phyloP scores from a whole-genome alignment of 2,113 vertebrate genomes.

The Carlito syrichta region DNA sequence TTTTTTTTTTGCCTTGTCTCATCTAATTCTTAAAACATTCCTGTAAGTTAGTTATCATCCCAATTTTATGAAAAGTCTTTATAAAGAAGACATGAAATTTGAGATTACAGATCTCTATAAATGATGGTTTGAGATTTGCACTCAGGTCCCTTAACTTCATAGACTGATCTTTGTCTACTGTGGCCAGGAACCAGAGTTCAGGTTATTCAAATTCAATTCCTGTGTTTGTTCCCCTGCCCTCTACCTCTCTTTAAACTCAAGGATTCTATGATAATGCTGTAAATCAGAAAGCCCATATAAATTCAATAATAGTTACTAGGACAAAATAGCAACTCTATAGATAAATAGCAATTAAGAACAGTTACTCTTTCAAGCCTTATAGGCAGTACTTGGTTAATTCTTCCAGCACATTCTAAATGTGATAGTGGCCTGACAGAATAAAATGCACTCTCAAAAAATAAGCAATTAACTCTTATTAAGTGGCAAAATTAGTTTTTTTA shows the following conservation, averaged over 20 bases:
- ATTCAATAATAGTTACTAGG: not conserved
- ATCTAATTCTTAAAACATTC: slow-evolving; percentile 17
- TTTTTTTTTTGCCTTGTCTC: slow-evolving; percentile 16
- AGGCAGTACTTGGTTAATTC: not conserved
- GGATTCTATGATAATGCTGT: not conserved
- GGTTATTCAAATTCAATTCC: not conserved
- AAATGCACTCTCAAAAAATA: slow-evolving; percentile 30
- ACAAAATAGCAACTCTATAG: not conserved
- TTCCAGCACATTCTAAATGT: slow-evolving; percentile 23
- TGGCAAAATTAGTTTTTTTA: not conserved
- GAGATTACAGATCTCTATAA: not conserved
- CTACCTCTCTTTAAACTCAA: not conserved
- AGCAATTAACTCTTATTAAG: not conserved
- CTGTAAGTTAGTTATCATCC: slow-evolving; percentile 1
- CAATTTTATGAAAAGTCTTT: slow-evolving; percentile 38
- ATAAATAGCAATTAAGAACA: not conserved
- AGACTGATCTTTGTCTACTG: not conserved
- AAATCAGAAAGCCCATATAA: not conserved
- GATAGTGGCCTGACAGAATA: not conserved
- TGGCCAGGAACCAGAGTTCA: slow-evolving; percentile 2
- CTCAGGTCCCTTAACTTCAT: not conserved
- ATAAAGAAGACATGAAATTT: not conserved
- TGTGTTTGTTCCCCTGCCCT: not conserved
- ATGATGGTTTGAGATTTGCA: slow-evolving; percentile 3
- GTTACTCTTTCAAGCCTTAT: not conserved